phyloP scores from a whole-genome alignment of 2,797 vertebrate species.

The Ceryle rudis region DNA sequence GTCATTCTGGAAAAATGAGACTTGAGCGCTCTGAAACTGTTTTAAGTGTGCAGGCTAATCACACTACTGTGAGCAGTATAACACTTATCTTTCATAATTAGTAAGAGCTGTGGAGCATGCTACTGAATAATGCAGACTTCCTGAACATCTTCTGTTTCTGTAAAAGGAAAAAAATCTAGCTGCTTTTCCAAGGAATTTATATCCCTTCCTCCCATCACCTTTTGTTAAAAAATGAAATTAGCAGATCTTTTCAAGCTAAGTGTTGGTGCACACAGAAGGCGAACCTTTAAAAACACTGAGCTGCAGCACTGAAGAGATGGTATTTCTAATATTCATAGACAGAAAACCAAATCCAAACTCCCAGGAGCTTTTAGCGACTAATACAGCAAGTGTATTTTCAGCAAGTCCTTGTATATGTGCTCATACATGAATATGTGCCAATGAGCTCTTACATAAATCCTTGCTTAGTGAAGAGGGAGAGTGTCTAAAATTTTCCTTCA shows the following conservation, averaged over 20 bases:
- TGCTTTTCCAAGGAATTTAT: background rate
- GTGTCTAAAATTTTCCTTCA: background rate
- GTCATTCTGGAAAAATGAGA: background rate
- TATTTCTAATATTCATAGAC: background rate
- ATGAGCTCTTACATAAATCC: conserved; percentile 3
- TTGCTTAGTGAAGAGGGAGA: background rate
- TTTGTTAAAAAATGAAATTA: background rate
- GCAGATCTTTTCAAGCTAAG: background rate
- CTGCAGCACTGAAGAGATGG: background rate
- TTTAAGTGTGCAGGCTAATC: background rate
- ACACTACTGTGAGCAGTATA: background rate
- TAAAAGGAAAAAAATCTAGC: background rate
- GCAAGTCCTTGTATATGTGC: background rate
- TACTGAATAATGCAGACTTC: background rate
- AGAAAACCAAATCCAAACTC: background rate
- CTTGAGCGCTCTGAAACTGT: background rate
- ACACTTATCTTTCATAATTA: background rate
- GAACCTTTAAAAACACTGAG: background rate
- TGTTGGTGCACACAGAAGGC: background rate
- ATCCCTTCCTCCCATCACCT: background rate
- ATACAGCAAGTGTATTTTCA: conserved; percentile 12
- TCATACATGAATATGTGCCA: conserved; percentile 25
- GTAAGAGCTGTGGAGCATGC: background rate
- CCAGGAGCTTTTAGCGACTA: background rate
- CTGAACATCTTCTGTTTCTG: background rate